phyloP scores from a whole-genome alignment of 2,797 vertebrate genomes.

The Salarias fasciatus region DNA sequence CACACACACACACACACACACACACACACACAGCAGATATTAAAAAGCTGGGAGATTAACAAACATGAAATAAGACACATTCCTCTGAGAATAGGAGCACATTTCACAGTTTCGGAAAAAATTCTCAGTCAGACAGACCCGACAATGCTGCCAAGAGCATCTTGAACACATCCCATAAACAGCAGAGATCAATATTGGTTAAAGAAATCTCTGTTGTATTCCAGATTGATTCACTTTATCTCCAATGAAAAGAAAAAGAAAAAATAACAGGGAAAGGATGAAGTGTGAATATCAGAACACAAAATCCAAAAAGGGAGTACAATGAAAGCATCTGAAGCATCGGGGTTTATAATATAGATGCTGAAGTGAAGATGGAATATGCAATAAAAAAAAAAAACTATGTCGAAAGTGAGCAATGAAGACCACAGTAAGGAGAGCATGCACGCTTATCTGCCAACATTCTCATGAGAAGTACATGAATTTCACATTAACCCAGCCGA shows the following conservation, averaged over 20 bases:
- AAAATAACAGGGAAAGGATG: background rate
- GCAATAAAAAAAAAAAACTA: too few species aligned
- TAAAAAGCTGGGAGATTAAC: slow-evolving; percentile 50
- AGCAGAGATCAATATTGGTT: slow-evolving; percentile 7
- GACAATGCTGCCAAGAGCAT: slow-evolving; percentile 3
- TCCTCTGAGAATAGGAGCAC: slow-evolving; percentile 23
- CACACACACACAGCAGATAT: slow-evolving; percentile 32
- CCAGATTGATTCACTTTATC: background rate
- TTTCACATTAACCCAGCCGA: too few species aligned
- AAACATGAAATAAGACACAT: slow-evolving; percentile 60
- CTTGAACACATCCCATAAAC: slow-evolving; percentile 14
- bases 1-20: slow-evolving; percentile 10
- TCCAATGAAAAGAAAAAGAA: slow-evolving; percentile 5
- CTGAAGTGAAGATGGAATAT: too few species aligned
- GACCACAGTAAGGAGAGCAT: too few species aligned
- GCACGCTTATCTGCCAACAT: too few species aligned
- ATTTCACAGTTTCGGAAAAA: slow-evolving; percentile 40
- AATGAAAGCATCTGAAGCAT: background rate
- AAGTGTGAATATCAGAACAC: too few species aligned
- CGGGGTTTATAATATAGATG: background rate
- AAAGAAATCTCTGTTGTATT: slow-evolving; percentile 2
- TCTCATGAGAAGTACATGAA: too few species aligned
- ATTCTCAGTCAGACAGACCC: slow-evolving; percentile 11
- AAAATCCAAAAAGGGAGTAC: slow-evolving; percentile 3
- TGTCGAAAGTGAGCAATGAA: too few species aligned